These are phyloP conservation scores for Callipepla squamata DNA, from an alignment of 2,113 vertebrate genomes.

Conservation along the genomic window DNA sequence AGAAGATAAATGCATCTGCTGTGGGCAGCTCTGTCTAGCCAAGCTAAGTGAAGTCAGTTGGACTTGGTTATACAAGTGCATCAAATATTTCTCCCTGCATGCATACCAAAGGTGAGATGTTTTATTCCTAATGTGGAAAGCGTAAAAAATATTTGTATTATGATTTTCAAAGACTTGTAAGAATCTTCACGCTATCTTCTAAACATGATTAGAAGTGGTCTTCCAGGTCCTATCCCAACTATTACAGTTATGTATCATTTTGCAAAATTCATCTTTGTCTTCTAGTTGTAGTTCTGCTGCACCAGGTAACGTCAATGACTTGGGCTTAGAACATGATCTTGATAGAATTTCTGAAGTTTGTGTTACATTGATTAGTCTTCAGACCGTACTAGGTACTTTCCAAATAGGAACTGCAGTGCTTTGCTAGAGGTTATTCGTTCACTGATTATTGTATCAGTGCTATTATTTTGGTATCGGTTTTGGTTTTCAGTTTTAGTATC, in stretches of 20 bases:
- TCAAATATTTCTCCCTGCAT: background rate
- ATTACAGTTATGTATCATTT: background rate
- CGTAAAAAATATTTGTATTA: background rate
- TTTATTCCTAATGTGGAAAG: background rate
- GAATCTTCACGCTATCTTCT: background rate
- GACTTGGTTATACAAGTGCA: background rate
- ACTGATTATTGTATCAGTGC: constrained; percentile 31
- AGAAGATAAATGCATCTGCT: background rate
- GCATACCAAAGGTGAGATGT: background rate
- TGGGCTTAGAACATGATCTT: background rate
- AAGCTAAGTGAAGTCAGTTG: background rate
- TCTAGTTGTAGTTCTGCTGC: background rate
- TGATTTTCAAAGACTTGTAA: background rate
- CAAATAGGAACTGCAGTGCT: constrained; percentile 16
- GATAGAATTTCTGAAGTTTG: background rate
- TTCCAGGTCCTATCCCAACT: background rate
- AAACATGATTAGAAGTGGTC: background rate
- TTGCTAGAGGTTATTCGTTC: constrained; percentile 50
- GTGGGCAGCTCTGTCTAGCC: background rate
- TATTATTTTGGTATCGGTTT: background rate
- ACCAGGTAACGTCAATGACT: background rate
- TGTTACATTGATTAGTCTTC: constrained; percentile 30
- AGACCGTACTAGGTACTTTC: constrained; percentile 1
- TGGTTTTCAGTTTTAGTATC: background rate
- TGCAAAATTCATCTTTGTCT: background rate